Percentiles rank a stretch among this genome's conserved stretches.
phyloP scores from a whole-genome alignment of 2,888 invertebrate species.

The Ectropis crepuscularia region DNA sequence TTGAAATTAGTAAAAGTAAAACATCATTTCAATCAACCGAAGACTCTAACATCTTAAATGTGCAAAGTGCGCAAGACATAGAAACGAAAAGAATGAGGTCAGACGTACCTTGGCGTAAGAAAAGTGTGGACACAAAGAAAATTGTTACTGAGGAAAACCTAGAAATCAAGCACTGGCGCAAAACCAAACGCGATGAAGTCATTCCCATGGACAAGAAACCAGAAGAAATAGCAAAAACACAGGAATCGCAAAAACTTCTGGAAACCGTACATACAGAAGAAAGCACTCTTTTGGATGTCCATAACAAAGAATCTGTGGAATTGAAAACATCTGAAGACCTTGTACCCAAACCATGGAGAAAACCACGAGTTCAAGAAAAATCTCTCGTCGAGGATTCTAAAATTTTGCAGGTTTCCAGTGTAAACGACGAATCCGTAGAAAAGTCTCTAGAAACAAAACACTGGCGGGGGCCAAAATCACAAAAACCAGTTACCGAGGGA shows the following conservation, averaged over 20 bases:
- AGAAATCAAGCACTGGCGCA: conserved; percentile 60
- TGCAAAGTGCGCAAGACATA: conserved; percentile 63
- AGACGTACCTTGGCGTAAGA: conserved; percentile 71
- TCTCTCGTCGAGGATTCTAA: conserved; percentile 38
- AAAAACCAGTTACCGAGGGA: conserved; percentile 8
- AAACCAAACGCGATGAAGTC: conserved; percentile 42
- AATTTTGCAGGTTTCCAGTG: conserved; percentile 29
- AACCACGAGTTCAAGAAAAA: conserved; percentile 54
- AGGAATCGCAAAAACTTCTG: conserved; percentile 35
- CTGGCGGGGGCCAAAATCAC: conserved; percentile 36
- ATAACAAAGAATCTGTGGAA: conserved; percentile 43
- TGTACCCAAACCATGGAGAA: conserved; percentile 57
- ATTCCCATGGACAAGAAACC: conserved; percentile 25
- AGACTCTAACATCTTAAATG: conserved; percentile 69
- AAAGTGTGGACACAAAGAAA: conserved; percentile 42
- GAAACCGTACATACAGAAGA: conserved; percentile 48
- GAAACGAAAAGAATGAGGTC: conserved; percentile 56
- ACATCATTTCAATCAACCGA: conserved; percentile 67
- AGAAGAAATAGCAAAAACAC: conserved; percentile 13
- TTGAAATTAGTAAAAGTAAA: conserved; percentile 49
- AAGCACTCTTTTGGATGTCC: conserved; percentile 43
- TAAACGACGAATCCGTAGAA: conserved; percentile 30
- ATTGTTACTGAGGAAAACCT: conserved; percentile 46
- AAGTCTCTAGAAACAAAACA: conserved; percentile 28
- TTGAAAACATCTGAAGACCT: conserved; percentile 38